phyloP scores from a whole-genome alignment of 2,888 invertebrate genomes.

The Caenorhabditis afra region DNA sequence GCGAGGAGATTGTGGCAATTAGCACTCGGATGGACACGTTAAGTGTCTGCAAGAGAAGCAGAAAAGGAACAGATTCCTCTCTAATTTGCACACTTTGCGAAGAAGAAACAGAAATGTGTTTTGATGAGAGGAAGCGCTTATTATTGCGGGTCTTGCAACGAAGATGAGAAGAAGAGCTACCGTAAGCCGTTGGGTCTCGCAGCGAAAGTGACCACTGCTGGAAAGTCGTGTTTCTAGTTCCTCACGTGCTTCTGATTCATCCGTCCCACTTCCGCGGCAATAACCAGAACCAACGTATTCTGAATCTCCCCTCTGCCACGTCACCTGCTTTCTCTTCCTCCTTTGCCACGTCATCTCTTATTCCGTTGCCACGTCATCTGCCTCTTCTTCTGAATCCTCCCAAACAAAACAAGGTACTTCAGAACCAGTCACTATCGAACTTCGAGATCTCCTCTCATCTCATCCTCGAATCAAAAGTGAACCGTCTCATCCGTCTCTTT shows the following conservation, averaged over 20 bases:
- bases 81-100: conserved; percentile 5
- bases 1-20: conserved; percentile 28
- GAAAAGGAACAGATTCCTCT: background rate
- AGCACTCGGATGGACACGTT: conserved; percentile 35
- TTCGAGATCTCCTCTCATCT: conserved; percentile 19
- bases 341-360: background rate
- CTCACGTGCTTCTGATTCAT: too few relatives aligned
- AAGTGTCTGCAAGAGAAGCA: conserved; percentile 17
- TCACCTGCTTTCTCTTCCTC: background rate
- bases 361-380: background rate
- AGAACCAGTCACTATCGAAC: conserved; percentile 29
- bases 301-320: background rate
- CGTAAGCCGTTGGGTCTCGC: too few relatives aligned
- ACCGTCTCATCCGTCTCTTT: conserved; percentile 13
- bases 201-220: too few relatives aligned
- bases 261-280: too few relatives aligned
- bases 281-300: too few relatives aligned
- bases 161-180: too few relatives aligned
- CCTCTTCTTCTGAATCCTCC: too few relatives aligned
- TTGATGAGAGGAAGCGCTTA: background rate
- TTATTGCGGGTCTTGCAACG: too few relatives aligned
- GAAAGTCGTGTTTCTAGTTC: too few relatives aligned
- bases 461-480: conserved; percentile 12
- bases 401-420: conserved; percentile 9
- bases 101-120: background rate